Conservation (phyloP, 1,140 invertebrate species). For the Drosophila miranda region DNA sequence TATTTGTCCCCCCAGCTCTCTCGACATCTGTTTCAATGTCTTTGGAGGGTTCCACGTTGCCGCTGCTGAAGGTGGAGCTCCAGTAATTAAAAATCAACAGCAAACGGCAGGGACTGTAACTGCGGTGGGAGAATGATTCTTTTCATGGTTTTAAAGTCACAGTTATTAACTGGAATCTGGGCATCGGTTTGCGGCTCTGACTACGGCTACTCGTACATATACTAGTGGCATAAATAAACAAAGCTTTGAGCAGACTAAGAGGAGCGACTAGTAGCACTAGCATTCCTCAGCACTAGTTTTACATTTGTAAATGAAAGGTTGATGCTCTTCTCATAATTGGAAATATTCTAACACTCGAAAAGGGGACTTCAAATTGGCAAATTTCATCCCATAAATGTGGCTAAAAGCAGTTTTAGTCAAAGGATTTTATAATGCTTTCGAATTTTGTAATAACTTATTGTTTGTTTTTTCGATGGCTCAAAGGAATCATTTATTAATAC, state of each 20-base stretch:
- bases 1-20: background rate
- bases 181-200: no score
- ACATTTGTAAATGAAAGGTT: no score
- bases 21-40: slow-evolving; percentile 36
- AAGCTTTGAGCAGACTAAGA: background rate
- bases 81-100: slow-evolving; percentile 72
- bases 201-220: background rate
- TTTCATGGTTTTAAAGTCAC: background rate
- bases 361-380: no score
- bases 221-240: background rate
- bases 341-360: no score
- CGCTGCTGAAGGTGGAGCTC: slow-evolving; percentile 12
- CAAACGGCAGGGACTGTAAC: background rate
- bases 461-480: no score
- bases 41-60: slow-evolving; percentile 13
- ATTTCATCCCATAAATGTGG: no score
- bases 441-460: no score
- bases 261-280: background rate
- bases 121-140: background rate
- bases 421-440: no score
- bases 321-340: no score
- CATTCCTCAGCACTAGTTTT: no score
- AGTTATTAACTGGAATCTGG: background rate
- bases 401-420: no score
- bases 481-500: no score